These are phyloP conservation scores for Oxygymnocypris stewartii DNA, from an alignment of 2,113 vertebrate genomes.

Conservation along the genomic window DNA sequence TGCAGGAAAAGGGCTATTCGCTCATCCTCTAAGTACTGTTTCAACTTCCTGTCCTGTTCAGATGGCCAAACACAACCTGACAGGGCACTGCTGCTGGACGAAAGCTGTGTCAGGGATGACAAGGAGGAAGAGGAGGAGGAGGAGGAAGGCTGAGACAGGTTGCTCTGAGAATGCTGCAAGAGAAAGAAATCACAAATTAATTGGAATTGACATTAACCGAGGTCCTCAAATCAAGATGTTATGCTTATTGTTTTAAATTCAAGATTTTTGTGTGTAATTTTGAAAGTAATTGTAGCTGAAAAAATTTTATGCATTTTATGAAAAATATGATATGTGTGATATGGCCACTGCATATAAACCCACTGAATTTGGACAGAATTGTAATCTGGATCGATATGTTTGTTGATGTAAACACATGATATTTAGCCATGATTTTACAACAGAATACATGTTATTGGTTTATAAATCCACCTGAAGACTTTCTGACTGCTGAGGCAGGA, in stretches of 20 bases:
- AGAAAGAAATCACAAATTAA: background rate
- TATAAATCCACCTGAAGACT: slow-evolving; percentile 74
- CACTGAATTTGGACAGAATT: background rate
- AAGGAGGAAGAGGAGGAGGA: slow-evolving; percentile 64
- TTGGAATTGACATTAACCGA: background rate
- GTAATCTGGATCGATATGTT: background rate
- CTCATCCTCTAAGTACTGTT: slow-evolving; percentile 95
- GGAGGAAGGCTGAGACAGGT: slow-evolving; percentile 69
- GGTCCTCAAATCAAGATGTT: background rate
- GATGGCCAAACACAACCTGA: slow-evolving; percentile 43
- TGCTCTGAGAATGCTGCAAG: slow-evolving; percentile 70
- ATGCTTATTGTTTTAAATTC: background rate
- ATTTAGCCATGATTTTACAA: background rate
- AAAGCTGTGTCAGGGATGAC: slow-evolving; percentile 66
- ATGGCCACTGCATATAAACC: background rate
- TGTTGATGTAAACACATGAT: background rate
- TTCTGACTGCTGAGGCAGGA: slow-evolving; percentile 87
- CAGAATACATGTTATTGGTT: background rate
- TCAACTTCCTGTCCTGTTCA: slow-evolving; percentile 89
- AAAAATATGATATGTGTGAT: background rate
- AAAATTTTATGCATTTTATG: background rate
- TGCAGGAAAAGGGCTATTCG: slow-evolving; percentile 95
- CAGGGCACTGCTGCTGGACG: slow-evolving; percentile 42
- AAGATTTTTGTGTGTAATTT: background rate
- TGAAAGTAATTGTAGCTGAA: background rate